These are phyloP conservation scores for Dolomedes plantarius DNA, from an alignment of 2,888 invertebrate genomes.

Conservation along the genomic window DNA sequence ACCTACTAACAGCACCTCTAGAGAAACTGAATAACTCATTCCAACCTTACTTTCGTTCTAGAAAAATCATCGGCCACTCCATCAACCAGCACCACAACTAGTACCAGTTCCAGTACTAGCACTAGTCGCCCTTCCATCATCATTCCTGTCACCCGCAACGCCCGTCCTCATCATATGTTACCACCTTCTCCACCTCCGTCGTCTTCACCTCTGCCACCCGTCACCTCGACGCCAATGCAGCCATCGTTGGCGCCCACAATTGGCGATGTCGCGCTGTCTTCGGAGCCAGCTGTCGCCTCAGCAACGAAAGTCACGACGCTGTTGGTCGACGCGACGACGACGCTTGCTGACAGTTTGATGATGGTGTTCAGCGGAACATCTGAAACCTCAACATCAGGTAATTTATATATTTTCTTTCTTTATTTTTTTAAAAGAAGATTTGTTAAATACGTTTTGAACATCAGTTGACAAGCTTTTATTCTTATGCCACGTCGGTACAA, in stretches of 20 bases:
- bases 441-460: no score
- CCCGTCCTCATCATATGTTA: constrained; percentile 33
- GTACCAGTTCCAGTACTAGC: constrained; percentile 63
- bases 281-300: neutral
- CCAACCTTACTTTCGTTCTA: no score
- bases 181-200: constrained; percentile 42
- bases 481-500: no score
- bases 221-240: constrained; percentile 12
- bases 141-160: constrained; percentile 68
- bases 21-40: no score
- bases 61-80: constrained; percentile 57
- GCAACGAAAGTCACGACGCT: constrained; percentile 20
- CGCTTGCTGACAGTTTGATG: constrained; percentile 53
- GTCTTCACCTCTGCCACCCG: constrained; percentile 21
- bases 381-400: constrained; percentile 61
- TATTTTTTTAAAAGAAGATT: neutral
- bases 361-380: constrained; percentile 58
- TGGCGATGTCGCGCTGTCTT: neutral
- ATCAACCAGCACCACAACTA: constrained; percentile 51
- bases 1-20: no score
- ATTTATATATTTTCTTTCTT: neutral
- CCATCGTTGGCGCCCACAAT: neutral
- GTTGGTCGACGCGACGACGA: constrained; percentile 43
- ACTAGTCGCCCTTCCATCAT: constrained; percentile 70
- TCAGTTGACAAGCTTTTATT: no score